Evolutionary conservation across 2,113 vertebrate genomes (phyloP).

Genomic region (Hypocryptadius cinnamomeus): DNA sequence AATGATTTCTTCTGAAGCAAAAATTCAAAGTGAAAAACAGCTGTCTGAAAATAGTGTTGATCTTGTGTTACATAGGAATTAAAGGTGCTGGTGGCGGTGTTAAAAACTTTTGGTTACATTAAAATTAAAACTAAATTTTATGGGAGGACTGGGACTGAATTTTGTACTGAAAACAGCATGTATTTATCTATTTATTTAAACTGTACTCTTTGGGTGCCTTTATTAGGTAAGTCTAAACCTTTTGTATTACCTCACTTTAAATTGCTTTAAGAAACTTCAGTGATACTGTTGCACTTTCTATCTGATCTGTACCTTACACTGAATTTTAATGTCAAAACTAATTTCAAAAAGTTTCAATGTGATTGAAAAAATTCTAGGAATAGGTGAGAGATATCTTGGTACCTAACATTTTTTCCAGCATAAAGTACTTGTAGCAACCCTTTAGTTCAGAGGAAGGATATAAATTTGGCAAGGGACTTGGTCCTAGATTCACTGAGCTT

Average conservation of each 20-base stretch:
- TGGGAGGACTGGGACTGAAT: background rate
- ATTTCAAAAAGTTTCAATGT: background rate
- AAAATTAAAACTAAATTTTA: background rate
- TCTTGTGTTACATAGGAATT: background rate
- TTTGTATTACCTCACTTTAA: background rate
- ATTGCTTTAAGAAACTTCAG: background rate
- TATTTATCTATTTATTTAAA: background rate
- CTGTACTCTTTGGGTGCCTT: background rate
- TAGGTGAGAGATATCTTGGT: background rate
- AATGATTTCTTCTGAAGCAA: background rate
- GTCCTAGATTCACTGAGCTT: background rate
- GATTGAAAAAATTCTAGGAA: background rate
- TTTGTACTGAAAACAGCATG: background rate
- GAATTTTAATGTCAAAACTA: background rate
- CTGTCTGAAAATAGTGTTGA: background rate
- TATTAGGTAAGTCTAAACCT: background rate
- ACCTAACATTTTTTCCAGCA: background rate
- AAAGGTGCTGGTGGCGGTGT: background rate
- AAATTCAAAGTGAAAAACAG: background rate
- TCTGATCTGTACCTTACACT: background rate
- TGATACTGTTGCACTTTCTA: background rate
- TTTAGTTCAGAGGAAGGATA: background rate
- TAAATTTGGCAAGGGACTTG: background rate
- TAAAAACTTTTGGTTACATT: background rate
- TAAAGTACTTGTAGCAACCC: background rate